Evolutionary conservation across 2,797 vertebrate genomes (phyloP), one percentile per base, ranked within the genome.

Genomic region (Lepus oiostolus): DNA sequence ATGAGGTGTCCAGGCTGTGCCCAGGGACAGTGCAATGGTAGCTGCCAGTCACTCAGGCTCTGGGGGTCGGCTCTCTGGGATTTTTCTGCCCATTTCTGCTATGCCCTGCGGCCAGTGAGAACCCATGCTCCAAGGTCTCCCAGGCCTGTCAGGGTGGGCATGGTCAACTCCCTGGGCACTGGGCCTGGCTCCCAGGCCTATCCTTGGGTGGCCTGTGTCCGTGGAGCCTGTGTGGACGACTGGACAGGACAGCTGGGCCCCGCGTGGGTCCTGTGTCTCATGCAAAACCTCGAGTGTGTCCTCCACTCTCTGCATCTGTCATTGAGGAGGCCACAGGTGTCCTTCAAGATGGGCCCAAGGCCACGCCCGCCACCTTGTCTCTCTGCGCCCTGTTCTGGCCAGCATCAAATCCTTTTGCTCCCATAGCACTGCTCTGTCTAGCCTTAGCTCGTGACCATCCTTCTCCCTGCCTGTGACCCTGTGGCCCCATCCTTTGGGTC

Each of bases 61-160:
- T 0, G 1, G 5, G 7, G 19, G 4, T 72, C 0, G 0, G 50
- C 60, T 63, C 68, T 71, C 58, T 0, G 5, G 28, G 63, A 47
- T 47, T 47, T 47, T 32, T 47, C 5, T 24, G 42, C 35, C 60
- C 26, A 58, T 32, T 30, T 76, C 50, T 62, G 13, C 62, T 52
- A 16, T 74, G n/a, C 19, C 82, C 30, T 2, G 8, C 35, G 76
- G 77, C 72, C 58, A 42, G 58, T 21, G n/a, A 42, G 13, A 54
- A 38, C 60, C 9, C 4, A 6, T 68, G 54, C 63, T 50, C 35
- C 19, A 22, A 76, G 52, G 71, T 42, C 74, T 71, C n/a, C 30
- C 5, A 0, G 17, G 5, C 19, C 60, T 6, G 7, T 3, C 11
- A n/a, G 70, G 32, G 9, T 7, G 1, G 42, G 47, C 1, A 0